Evolutionary conservation across 2,113 vertebrate genomes (phyloP), one percentile per base, ranked within the genome.

Genomic region (Phyllostomus hastatus): DNA sequence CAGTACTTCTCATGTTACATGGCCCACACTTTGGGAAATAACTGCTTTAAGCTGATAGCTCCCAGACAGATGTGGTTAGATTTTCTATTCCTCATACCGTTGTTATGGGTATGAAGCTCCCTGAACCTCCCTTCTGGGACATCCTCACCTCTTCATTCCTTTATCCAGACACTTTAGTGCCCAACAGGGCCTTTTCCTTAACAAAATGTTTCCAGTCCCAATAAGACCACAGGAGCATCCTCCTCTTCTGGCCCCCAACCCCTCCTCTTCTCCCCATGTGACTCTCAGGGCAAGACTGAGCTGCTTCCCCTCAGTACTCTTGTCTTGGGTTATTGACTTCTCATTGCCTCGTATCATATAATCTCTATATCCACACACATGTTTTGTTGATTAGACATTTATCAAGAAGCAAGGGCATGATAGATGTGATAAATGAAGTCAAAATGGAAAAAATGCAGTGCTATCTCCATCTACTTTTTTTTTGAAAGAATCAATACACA

Each of bases 311-410:
- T 26, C 0, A 5, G 5, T 4, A 10, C n/a, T 14, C 26, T 83
- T 31, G 16, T 48, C 46, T 67, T 41, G 10, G 11, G 19, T 91
- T 70, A 64, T 95, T 88, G 80, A 26, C 43, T 76, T 94, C 75
- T 31, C 43, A 72, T 28, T 90, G 67, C 16, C 57, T 15, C 26
- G 14, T 81, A 10, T 48, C n/a, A 10, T 50, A 10, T 22, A n/a
- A 17, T 79, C 15, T 91, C 22, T 54, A 1, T 54, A 88, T 61
- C 28, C 14, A 3, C 15, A 52, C 26, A 6, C 28, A 20, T 33
- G 46, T 67, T 87, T 88, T 93, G 24, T 78, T 69, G 26, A 73
- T 24, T 88, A 91, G 61, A 67, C 14, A 78, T 72, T 66, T 67
- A 22, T 41, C 50, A n/a, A 86, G 19, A 43, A 64, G 24, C 31